A percentile compares a stretch with the other conserved stretches of the same genome.
Conservation (phyloP, 2,888 invertebrate genomes). For the Melikaiella ostensackeni region DNA sequence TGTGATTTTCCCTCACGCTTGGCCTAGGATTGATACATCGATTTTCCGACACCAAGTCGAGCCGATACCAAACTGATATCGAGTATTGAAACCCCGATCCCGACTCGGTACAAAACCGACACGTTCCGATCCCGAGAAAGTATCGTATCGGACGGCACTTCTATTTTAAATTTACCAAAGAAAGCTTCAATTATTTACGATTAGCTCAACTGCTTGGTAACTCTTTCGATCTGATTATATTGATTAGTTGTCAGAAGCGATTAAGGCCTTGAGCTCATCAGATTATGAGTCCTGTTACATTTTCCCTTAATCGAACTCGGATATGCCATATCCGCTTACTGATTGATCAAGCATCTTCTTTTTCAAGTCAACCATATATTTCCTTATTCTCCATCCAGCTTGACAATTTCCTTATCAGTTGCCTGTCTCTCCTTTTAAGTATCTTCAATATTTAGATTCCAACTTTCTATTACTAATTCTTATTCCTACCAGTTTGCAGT, state of each 20-base stretch:
- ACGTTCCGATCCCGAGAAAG: no score
- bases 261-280: neutral
- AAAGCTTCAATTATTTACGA: neutral
- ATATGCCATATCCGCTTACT: slow-evolving; percentile 1
- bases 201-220: neutral
- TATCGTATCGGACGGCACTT: no score
- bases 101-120: no score
- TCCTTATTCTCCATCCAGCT: slow-evolving; percentile 8
- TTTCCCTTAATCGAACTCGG: neutral
- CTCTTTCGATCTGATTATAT: neutral
- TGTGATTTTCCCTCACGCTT: no score
- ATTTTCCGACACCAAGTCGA: no score
- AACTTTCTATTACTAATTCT: slow-evolving; percentile 31
- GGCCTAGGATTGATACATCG: no score
- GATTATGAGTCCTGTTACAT: neutral
- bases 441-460: slow-evolving; percentile 13
- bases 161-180: neutral
- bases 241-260: neutral
- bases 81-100: no score
- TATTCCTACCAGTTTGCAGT: neutral
- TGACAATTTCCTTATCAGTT: slow-evolving; percentile 35
- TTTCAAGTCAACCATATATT: neutral
- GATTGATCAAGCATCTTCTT: slow-evolving; percentile 12
- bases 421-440: slow-evolving; percentile 4
- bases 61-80: no score